Evolutionary conservation across 2,797 vertebrate species (phyloP).

Genomic region (Linurgus olivaceus): DNA sequence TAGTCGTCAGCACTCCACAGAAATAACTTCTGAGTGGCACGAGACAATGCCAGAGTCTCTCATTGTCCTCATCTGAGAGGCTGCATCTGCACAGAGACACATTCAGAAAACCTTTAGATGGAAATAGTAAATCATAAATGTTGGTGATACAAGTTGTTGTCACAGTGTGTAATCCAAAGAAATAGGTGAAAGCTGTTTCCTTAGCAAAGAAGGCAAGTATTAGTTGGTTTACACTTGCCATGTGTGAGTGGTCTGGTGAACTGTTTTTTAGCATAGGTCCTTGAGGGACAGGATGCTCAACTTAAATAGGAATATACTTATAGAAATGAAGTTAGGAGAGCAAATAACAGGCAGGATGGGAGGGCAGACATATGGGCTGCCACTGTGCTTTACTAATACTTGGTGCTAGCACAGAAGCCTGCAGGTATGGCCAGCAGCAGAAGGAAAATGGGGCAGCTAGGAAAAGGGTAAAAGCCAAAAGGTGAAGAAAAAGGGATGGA

Average conservation of each 20-base stretch:
- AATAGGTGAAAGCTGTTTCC: neutral
- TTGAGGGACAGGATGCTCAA: neutral
- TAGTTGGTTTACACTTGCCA: neutral
- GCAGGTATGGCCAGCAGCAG: neutral
- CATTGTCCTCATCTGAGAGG: neutral
- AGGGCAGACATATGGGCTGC: neutral
- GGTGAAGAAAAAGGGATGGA: neutral
- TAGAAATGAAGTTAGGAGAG: neutral
- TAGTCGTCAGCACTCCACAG: neutral
- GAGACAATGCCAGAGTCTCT: neutral
- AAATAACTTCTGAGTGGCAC: neutral
- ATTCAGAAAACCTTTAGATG: neutral
- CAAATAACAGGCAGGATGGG: neutral
- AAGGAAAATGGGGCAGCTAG: neutral
- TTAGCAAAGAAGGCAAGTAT: neutral
- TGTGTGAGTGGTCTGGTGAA: neutral
- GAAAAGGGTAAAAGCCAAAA: neutral
- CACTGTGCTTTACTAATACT: neutral
- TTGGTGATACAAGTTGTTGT: neutral
- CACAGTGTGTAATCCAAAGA: neutral
- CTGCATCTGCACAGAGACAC: neutral
- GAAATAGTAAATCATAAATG: neutral
- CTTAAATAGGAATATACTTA: neutral
- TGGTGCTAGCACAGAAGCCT: neutral
- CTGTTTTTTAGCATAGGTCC: neutral